Percentiles rank a stretch among this genome's conserved stretches.
Conservation (phyloP, 2,113 vertebrate species). For the Pomatorhinus ruficollis region DNA sequence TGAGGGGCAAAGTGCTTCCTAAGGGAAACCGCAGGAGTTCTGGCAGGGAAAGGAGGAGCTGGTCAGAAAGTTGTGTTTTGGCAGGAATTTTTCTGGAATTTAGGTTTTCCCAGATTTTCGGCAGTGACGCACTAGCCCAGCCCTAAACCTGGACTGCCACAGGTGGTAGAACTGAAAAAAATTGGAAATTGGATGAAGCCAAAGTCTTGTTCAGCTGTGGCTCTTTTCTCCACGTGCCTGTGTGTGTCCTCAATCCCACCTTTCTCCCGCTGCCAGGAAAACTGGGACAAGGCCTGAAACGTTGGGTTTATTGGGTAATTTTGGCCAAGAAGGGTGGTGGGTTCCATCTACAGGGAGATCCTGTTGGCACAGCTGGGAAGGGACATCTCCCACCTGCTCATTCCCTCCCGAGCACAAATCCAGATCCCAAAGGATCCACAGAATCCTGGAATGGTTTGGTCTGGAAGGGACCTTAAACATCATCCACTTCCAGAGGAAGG, state of each 20-base stretch:
- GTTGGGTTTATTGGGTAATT: neutral
- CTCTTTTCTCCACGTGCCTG: fast-evolving
- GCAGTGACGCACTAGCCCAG: neutral
- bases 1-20: neutral
- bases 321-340: neutral
- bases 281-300: fast-evolving
- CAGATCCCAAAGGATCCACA: neutral
- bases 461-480: neutral
- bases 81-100: neutral
- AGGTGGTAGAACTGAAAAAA: fast-evolving
- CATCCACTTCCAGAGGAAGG: neutral
- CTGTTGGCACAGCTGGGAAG: neutral
- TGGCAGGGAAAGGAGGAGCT: neutral
- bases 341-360: neutral
- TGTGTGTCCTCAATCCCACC: neutral
- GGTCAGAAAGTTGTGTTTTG: neutral
- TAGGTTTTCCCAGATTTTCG: neutral
- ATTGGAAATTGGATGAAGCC: neutral
- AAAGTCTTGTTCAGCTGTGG: fast-evolving
- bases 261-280: neutral
- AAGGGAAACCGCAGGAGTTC: neutral
- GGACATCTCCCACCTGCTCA: fast-evolving
- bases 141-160: neutral
- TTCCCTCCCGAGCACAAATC: neutral
- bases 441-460: neutral